phyloP scores from a whole-genome alignment of 2,888 invertebrate genomes.

The Panopea generosa region DNA sequence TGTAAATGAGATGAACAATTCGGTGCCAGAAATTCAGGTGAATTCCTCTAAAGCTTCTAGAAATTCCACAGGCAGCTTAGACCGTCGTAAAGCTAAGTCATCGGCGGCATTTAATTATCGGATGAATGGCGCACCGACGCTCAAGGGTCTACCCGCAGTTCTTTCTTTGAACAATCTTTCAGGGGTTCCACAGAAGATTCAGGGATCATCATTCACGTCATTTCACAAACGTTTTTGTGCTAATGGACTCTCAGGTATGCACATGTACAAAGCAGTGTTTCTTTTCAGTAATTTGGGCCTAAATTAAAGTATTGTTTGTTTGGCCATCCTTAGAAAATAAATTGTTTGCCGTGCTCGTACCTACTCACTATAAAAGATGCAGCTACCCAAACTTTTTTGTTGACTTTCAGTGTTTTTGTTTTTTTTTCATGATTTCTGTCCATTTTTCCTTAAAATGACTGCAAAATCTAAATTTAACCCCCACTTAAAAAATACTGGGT shows the following conservation, averaged over 20 bases:
- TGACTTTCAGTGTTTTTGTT: too few relatives aligned
- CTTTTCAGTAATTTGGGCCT: too few relatives aligned
- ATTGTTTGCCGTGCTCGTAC: too few relatives aligned
- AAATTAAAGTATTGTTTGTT: too few relatives aligned
- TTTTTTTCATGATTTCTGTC: too few relatives aligned
- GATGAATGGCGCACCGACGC: conserved; percentile 50
- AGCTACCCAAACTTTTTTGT: too few relatives aligned
- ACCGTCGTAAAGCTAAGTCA: background rate
- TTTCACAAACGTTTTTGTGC: conserved; percentile 24
- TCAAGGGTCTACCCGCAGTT: conserved; percentile 47
- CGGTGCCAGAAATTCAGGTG: background rate
- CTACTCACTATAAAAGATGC: too few relatives aligned
- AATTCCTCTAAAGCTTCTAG: background rate
- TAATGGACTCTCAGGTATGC: conserved; percentile 46
- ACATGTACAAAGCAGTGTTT: background rate
- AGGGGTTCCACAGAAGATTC: conserved; percentile 46
- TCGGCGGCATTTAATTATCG: conserved; percentile 13
- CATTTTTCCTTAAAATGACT: too few relatives aligned
- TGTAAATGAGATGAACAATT: background rate
- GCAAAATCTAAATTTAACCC: too few relatives aligned
- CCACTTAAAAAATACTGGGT: too few relatives aligned
- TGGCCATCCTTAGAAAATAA: background rate
- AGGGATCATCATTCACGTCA: conserved; percentile 54
- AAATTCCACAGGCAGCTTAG: background rate
- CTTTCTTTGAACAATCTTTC: conserved; percentile 53